phyloP scores from a whole-genome alignment of 2,888 invertebrate genomes.

The Chymomyza procnemis region DNA sequence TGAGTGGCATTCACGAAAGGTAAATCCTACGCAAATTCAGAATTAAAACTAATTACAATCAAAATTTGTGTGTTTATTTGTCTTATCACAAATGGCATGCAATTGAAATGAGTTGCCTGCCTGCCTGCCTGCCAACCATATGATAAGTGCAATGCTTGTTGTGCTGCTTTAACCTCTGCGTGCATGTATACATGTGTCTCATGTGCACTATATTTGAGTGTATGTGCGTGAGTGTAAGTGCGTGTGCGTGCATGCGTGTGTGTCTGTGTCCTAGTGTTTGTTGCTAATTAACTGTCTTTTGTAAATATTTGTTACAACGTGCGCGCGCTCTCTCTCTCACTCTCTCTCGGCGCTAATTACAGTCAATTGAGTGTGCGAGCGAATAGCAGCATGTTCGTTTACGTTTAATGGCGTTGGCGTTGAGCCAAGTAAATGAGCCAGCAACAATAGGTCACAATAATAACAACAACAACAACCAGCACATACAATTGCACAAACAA shows the following conservation, averaged over 20 bases:
- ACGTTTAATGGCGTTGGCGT: constrained; percentile 32
- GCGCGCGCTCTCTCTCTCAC: constrained; percentile 20
- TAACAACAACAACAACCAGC: constrained; percentile 4
- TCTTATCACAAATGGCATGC: neutral
- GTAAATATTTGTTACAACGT: constrained; percentile 28
- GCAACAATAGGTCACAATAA: constrained; percentile 42
- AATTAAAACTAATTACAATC: neutral
- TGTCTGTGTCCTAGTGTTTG: neutral
- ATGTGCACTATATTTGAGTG: neutral
- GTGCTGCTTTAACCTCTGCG: too few relatives aligned
- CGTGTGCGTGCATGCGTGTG: neutral
- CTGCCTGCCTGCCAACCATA: too few relatives aligned
- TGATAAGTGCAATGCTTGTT: neutral
- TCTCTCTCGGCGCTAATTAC: neutral
- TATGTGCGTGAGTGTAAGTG: too few relatives aligned
- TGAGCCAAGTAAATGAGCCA: constrained; percentile 42
- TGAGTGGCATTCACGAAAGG: constrained; percentile 14
- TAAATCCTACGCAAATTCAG: neutral
- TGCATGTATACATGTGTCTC: neutral
- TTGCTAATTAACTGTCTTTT: constrained; percentile 30
- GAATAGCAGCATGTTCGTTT: neutral
- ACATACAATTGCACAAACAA: constrained; percentile 18
- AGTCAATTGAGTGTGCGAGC: neutral
- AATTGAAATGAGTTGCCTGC: neutral
- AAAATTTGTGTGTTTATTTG: constrained; percentile 4